A percentile compares a stretch with the other conserved stretches of the same genome.
phyloP scores from a whole-genome alignment of 2,797 vertebrate species.

The Pipistrellus pygmaeus region DNA sequence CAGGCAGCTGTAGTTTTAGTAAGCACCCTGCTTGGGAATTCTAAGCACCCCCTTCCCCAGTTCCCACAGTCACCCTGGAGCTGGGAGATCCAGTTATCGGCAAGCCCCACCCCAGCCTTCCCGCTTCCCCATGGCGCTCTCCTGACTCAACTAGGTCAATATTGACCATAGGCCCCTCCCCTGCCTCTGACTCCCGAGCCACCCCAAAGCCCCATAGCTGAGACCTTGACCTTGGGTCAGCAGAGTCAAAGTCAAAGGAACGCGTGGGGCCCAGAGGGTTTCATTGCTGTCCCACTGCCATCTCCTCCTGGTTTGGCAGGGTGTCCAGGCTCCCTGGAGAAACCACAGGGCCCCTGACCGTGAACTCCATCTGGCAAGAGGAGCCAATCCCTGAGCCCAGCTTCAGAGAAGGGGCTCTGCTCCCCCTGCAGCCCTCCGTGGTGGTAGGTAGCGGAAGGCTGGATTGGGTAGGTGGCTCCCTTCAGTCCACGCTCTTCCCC shows the following conservation, averaged over 20 bases:
- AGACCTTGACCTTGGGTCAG: slow-evolving; percentile 80
- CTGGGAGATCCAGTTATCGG: not conserved
- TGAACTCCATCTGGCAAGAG: slow-evolving; percentile 67
- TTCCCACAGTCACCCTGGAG: not conserved
- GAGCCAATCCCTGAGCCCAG: not conserved
- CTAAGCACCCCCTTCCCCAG: not conserved
- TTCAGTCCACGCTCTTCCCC: not conserved
- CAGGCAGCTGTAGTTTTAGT: not conserved
- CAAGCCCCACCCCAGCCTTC: not conserved
- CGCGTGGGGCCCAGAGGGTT: slow-evolving; percentile 81
- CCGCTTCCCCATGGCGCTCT: slow-evolving; percentile 24
- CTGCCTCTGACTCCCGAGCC: not conserved
- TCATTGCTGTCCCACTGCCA: slow-evolving; percentile 80
- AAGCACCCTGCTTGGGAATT: not conserved
- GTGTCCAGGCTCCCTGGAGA: slow-evolving; percentile 47
- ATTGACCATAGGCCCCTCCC: slow-evolving; percentile 1
- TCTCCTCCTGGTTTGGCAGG: not conserved
- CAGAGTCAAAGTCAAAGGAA: slow-evolving; percentile 86
- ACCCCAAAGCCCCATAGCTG: not conserved
- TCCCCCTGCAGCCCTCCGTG: not conserved
- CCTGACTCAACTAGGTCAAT: slow-evolving; percentile 64
- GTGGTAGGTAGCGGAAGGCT: not conserved
- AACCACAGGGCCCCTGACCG: slow-evolving; percentile 75
- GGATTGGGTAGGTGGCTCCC: not conserved
- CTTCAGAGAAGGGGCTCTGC: not conserved